These are phyloP conservation scores for Pterois miles DNA, from an alignment of 2,797 vertebrate genomes.

Conservation along the genomic window DNA sequence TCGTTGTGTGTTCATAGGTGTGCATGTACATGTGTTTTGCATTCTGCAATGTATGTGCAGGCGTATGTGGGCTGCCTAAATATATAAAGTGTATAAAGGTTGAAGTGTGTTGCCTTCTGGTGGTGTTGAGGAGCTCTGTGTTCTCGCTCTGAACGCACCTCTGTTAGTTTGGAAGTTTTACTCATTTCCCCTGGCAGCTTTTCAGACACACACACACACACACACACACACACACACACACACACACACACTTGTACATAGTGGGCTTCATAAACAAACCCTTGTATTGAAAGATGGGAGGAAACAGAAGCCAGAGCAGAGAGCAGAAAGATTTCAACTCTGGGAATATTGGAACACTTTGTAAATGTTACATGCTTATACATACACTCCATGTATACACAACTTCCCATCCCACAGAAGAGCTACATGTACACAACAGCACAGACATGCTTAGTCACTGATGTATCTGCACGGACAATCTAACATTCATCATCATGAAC, in stretches of 20 bases:
- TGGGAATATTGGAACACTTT: constrained; percentile 31
- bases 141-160: constrained; percentile 76
- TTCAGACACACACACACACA: constrained; percentile 50
- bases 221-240: background rate
- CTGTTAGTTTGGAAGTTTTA: constrained; percentile 77
- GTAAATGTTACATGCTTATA: constrained; percentile 5
- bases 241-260: background rate
- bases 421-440: background rate
- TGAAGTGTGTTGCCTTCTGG: constrained; percentile 65
- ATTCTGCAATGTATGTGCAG: constrained; percentile 17
- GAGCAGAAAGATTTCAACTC: constrained; percentile 33
- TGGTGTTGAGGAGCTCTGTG: constrained; percentile 77
- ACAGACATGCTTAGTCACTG: too few species aligned
- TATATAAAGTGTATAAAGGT: constrained; percentile 63
- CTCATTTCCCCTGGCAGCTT: constrained; percentile 76
- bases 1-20: constrained; percentile 17
- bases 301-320: constrained; percentile 48
- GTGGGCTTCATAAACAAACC: constrained; percentile 50
- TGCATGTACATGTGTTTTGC: constrained; percentile 43
- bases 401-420: constrained; percentile 10
- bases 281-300: constrained; percentile 45
- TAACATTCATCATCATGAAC: too few species aligned
- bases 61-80: constrained; percentile 17
- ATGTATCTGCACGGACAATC: too few species aligned
- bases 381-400: background rate